Base-by-base conservation (phyloP, 2,888 invertebrate species). In the Cheilosia vernalis region DNA sequence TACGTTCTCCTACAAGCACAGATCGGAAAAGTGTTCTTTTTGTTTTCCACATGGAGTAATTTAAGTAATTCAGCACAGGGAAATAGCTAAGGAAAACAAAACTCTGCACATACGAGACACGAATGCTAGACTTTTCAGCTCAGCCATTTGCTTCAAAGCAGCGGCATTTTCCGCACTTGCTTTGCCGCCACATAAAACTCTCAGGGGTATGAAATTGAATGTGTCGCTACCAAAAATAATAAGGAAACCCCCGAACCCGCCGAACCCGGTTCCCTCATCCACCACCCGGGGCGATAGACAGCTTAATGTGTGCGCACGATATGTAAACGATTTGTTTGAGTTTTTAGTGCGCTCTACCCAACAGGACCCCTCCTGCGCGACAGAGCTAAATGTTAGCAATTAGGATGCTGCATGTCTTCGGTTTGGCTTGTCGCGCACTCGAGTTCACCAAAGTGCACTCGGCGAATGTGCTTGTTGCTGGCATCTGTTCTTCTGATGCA, bases 301-400 rank as follows among this genome's bases (percentile, higher is more conserved):
- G 64, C 58, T 70, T 60, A 82, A 82, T 82, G 64, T 73, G 51
- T 42, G 17, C n/a, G 53, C 51, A 74, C 69, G 78, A 83, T 78
- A 89, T 89, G 89, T 88, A 88, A 89, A 88, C 89, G 90, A 90
- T 89, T 91, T 89, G 89, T 89, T 89, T 89, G 89, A 88, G 89
- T 87, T 89, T 89, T 87, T 74, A 51, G 49, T 44, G 27, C n/a
- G 47, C 61, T 87, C 78, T 69, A 64, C 77, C 73, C 79, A 84
- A 19, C 17, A 88, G 85, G 88, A 88, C 87, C 88, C 87, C 88
- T 87, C 87, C 88, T 88, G 87, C 77, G 88, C 86, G 88, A 87
- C 84, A 87, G 63, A 49, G 60, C 69, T 64, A 81, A 87, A 63
- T 83, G 82, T 79, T 74, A 67, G 76, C 87, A 87, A 87, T 87